These are phyloP conservation scores for Brachionus calyciflorus DNA, from an alignment of 1,140 invertebrate genomes.

Conservation along the genomic window DNA sequence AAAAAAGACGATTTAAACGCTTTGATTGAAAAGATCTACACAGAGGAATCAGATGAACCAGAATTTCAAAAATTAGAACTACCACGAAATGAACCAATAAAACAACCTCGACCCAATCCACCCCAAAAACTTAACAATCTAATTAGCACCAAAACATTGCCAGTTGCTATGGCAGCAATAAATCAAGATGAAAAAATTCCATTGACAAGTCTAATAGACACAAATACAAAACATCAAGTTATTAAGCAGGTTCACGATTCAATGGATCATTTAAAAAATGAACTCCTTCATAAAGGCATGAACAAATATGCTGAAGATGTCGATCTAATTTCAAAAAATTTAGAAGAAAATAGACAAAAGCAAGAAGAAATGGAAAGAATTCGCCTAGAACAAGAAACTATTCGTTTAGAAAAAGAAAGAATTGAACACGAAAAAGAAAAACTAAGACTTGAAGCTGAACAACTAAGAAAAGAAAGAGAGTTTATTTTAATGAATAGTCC, in stretches of 20 bases:
- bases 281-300: conserved; percentile 23
- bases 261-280: conserved; percentile 40
- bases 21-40: conserved; percentile 42
- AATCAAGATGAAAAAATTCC: neutral
- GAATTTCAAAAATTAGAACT: conserved; percentile 13
- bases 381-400: conserved; percentile 25
- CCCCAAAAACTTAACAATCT: conserved; percentile 1
- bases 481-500: conserved; percentile 48
- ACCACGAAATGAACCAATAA: neutral
- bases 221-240: conserved; percentile 16
- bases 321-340: neutral
- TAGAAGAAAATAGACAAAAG: neutral
- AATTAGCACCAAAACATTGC: neutral
- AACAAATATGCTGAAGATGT: conserved; percentile 18
- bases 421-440: conserved; percentile 59
- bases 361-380: conserved; percentile 20
- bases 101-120: neutral
- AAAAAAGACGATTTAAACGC: conserved; percentile 36
- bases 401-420: conserved; percentile 50
- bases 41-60: conserved; percentile 5
- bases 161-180: neutral
- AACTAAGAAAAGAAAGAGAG: conserved; percentile 50
- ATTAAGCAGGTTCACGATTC: conserved; percentile 41
- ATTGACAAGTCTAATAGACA: conserved; percentile 31
- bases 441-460: conserved; percentile 51